These are phyloP conservation scores for Marasmarcha lunaedactyla DNA, from an alignment of 2,888 invertebrate genomes.

Conservation along the genomic window DNA sequence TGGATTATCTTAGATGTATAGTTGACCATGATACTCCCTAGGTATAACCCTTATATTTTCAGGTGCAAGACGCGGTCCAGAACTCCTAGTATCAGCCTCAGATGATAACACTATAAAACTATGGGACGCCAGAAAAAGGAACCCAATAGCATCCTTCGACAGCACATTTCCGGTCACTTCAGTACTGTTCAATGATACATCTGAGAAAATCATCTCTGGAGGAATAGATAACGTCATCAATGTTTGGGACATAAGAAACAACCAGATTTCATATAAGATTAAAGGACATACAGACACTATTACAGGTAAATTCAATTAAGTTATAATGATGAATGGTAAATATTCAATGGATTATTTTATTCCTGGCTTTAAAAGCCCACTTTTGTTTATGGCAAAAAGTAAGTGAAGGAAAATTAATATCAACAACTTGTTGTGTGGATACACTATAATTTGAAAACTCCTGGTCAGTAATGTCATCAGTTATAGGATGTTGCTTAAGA, in stretches of 20 bases:
- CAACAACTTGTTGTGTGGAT: too few species aligned
- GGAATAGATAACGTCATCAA: conserved; percentile 98
- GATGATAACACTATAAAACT: conserved; percentile 95
- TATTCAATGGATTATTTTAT: too few species aligned
- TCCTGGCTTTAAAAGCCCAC: too few species aligned
- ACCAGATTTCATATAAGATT: conserved; percentile 84
- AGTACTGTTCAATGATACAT: conserved; percentile 94
- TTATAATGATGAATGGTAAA: too few species aligned
- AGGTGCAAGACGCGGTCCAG: conserved; percentile 89
- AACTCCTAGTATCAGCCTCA: conserved; percentile 90
- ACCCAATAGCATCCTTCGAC: conserved; percentile 79
- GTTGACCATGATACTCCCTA: too few species aligned
- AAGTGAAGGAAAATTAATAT: too few species aligned
- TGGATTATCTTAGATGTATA: too few species aligned
- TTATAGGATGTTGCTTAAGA: too few species aligned
- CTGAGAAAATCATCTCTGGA: conserved; percentile 93
- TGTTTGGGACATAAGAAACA: conserved; percentile 96
- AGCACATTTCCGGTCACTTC: conserved; percentile 84
- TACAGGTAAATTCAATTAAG: conserved; percentile 80
- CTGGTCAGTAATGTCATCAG: too few species aligned
- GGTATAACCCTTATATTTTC: conserved; percentile 10
- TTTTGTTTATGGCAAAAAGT: too few species aligned
- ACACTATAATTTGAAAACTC: too few species aligned
- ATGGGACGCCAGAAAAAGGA: conserved; percentile 93
- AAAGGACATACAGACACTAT: conserved; percentile 96